Evolutionary conservation across 2,888 invertebrate species (phyloP), one percentile per base, ranked within the genome.

Genomic region (Drosophila villosipedis): DNA sequence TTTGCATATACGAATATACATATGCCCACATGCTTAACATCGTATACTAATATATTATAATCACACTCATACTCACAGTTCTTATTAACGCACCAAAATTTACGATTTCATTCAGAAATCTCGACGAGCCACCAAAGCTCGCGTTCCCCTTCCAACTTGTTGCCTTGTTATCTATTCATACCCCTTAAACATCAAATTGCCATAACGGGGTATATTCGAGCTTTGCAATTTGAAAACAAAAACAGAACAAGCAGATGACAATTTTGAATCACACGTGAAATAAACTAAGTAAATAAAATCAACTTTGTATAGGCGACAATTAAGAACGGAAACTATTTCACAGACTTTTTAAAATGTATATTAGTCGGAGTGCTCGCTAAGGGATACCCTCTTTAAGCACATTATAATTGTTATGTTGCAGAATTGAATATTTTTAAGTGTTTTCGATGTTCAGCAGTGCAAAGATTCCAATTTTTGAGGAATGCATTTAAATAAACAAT

Each of bases 31-130:
- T 54, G 10, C 16, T 37, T 43, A n/a, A 14, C 55, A 57, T 57
- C 14, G 39, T 19, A 69, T 54, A 41, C 30, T 41, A 39, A 79
- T 73, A 68, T 81, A 75, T 82, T 82, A 67, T 69, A 68, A 79
- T 65, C 64, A 67, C 66, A 63, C 54, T 68, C 70, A 67, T 64
- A 63, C 57, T 69, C 69, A 63, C 39, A 50, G 41, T 37, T 55
- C 50, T 60, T 57, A 60, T 55, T 70, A 73, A 65, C 35, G 65
- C 43, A 39, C 33, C 25, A 14, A 66, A 73, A 66, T 77, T 73
- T 83, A 81, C 84, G 78, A 68, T 83, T 81, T 81, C 78, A 81
- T 81, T 83, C 82, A 83, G 33, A 41, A 41, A 68, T 59, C 22
- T 35, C 30, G 14, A 9, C 16, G 25, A 47, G 22, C 22, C 25